Evolutionary conservation across 2,888 invertebrate genomes (phyloP), one percentile per base, ranked within the genome.

Genomic region (Conomelus anceps): DNA sequence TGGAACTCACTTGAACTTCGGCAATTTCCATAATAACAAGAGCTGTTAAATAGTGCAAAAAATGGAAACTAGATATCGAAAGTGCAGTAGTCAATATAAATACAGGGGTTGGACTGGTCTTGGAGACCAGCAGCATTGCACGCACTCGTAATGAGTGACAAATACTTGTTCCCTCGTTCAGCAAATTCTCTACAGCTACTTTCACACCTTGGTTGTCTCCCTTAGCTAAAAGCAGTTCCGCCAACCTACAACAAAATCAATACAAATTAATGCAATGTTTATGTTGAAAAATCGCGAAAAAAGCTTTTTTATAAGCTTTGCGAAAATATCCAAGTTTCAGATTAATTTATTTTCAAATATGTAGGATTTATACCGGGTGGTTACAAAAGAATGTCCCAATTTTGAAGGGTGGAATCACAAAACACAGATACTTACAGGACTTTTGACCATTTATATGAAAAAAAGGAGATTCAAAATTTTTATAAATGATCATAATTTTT

Each of bases 11-110:
- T 94, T 95, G 95, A 17, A 97, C 95, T 92, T 97, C 96, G 0
- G 97, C 97, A 88, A 98, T 95, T 92, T 97, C 96, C 94, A 98
- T 95, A 92, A 96, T 96, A 3, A 96, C 95, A 26, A 97, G 93
- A 0, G 97, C 96, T 86, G 95, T 95, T 91, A 97, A 95, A 92
- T 97, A 97, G 91, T 97, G 96, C 92, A 98, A 94, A 93, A 97
- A 96, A 91, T 97, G 96, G 84, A 95, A 95, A 91, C 95, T 95
- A 0, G 97, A 96, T 90, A 96, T 93, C 22, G 96, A 95, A n/a
- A 98, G 93, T 3, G 97, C 97, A 96, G 94, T 91, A 94, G 94
- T 92, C 94, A 95, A 89, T 95, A 95, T 93, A 93, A 94, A 91
- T 92, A 92, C 93, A 92, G 94, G 94, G 92, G 91, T 93, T 93